phyloP scores from a whole-genome alignment of 2,113 vertebrate genomes.

The Drymodes brunneopygia region DNA sequence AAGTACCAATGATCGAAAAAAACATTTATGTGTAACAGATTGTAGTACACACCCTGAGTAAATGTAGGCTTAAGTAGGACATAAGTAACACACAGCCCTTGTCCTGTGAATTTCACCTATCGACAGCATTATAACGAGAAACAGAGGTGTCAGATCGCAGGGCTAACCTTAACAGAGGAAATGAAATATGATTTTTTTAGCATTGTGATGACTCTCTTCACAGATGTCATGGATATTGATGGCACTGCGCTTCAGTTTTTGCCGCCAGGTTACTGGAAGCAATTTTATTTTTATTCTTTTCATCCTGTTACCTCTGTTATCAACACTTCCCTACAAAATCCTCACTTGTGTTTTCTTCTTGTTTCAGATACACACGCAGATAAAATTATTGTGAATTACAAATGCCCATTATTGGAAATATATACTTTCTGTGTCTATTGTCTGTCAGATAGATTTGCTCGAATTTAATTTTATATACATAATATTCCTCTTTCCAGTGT shows the following conservation, averaged over 20 bases:
- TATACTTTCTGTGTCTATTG: neutral
- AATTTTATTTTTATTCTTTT: conserved; percentile 47
- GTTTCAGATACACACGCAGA: neutral
- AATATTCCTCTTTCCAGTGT: neutral
- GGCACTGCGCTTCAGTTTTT: conserved; percentile 8
- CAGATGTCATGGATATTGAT: conserved; percentile 52
- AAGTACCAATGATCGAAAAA: neutral
- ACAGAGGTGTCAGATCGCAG: neutral
- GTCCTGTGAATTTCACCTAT: conserved; percentile 17
- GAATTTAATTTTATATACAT: conserved; percentile 8
- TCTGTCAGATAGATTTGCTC: neutral
- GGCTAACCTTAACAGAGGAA: conserved; percentile 21
- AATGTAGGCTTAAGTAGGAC: neutral
- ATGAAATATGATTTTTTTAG: conserved; percentile 24
- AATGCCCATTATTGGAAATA: neutral
- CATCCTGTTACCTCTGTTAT: conserved; percentile 20
- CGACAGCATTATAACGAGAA: neutral
- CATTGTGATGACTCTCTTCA: conserved; percentile 31
- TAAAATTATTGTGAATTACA: neutral
- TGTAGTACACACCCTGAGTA: neutral
- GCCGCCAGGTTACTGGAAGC: conserved; percentile 28
- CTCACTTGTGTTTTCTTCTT: neutral
- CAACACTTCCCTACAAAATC: neutral
- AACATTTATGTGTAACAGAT: neutral
- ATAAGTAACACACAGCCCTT: neutral